These are phyloP conservation scores for Cinclus cinclus DNA, from an alignment of 2,113 vertebrate genomes.

Conservation along the genomic window DNA sequence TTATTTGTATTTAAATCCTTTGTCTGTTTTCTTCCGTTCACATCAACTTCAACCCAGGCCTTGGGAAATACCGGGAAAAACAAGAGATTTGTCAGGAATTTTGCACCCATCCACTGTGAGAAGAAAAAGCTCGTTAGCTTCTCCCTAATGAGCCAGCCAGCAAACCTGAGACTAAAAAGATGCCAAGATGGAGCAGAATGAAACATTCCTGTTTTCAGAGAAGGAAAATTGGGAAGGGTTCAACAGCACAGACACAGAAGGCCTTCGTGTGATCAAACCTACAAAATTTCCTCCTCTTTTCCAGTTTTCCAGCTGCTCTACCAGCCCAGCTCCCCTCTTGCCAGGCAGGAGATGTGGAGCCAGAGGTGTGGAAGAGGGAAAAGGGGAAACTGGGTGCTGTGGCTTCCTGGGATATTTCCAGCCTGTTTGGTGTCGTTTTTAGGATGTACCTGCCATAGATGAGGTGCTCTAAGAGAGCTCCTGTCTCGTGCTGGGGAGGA, in stretches of 20 bases:
- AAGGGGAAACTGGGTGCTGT: background rate
- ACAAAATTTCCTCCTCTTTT: background rate
- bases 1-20: background rate
- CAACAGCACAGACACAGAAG: background rate
- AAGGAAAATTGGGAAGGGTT: background rate
- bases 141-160: conserved; percentile 36
- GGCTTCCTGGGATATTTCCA: background rate
- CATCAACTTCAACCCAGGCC: background rate
- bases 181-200: background rate
- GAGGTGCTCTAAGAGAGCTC: background rate
- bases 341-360: background rate
- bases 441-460: background rate
- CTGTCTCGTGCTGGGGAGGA: background rate
- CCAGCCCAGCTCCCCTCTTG: background rate
- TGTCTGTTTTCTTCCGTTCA: background rate
- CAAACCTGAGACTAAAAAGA: background rate
- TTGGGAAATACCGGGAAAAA: background rate
- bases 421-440: background rate
- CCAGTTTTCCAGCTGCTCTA: background rate
- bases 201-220: background rate
- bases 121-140: conserved; percentile 36
- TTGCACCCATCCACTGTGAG: background rate
- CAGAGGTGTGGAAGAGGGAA: background rate
- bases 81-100: background rate
- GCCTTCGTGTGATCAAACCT: background rate